Evolutionary conservation across 2,888 invertebrate genomes (phyloP).

Genomic region (Agriopis aurantiaria): DNA sequence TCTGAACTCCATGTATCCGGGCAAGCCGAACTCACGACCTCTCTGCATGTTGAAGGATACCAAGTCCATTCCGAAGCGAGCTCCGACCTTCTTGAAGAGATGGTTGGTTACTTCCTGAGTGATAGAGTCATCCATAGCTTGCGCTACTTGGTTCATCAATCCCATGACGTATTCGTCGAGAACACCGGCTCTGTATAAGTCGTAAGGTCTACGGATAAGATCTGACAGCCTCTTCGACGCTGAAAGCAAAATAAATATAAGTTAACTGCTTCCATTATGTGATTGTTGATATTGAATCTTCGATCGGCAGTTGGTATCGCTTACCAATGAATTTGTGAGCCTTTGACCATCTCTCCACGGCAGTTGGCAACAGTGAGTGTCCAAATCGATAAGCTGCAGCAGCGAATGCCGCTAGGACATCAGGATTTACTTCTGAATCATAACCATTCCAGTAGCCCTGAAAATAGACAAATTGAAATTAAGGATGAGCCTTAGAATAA

Average conservation of each 20-base stretch:
- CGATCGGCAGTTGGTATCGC: constrained; percentile 15
- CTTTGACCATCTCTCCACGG: constrained; percentile 97
- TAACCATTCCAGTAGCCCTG: constrained; percentile 94
- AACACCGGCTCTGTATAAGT: constrained; percentile 95
- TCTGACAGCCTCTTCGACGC: constrained; percentile 96
- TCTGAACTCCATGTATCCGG: constrained; percentile 97
- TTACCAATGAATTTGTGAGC: constrained; percentile 97
- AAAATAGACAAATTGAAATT: constrained; percentile 44
- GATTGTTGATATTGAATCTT: neutral
- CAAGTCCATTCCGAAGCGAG: constrained; percentile 94
- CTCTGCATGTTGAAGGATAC: constrained; percentile 97
- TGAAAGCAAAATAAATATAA: constrained; percentile 64
- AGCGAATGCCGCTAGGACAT: constrained; percentile 95
- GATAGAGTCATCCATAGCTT: constrained; percentile 97
- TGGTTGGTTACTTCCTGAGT: constrained; percentile 97
- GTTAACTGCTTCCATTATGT: neutral
- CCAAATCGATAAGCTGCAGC: constrained; percentile 97
- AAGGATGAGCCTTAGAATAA: too few relatives aligned
- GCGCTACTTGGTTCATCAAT: constrained; percentile 96
- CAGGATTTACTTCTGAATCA: constrained; percentile 93
- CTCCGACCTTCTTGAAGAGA: constrained; percentile 93
- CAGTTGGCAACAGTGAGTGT: constrained; percentile 95
- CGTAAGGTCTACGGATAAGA: constrained; percentile 95
- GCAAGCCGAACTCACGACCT: constrained; percentile 96
- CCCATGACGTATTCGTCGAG: constrained; percentile 97